phyloP scores from a whole-genome alignment of 2,113 vertebrate species.

The Anguilla rostrata region DNA sequence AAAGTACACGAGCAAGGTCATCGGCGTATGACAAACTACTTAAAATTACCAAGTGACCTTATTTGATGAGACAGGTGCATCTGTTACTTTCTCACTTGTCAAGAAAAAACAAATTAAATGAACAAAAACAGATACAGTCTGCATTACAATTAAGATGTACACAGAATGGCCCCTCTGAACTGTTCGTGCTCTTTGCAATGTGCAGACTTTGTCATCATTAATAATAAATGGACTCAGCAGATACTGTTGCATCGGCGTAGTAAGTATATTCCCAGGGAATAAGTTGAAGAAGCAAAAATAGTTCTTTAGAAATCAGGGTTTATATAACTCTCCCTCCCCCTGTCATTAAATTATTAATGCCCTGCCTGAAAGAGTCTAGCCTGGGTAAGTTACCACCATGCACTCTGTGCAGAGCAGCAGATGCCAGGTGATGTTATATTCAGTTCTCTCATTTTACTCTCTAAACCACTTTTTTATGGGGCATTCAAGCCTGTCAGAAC shows the following conservation, averaged over 20 bases:
- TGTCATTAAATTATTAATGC: slow-evolving; percentile 15
- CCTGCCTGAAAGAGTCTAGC: slow-evolving; percentile 2
- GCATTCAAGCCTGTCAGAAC: not conserved
- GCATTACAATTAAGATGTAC: not conserved
- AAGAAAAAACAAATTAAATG: not conserved
- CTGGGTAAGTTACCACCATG: not conserved
- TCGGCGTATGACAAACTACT: not conserved
- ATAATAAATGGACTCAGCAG: slow-evolving; percentile 11
- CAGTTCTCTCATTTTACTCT: not conserved
- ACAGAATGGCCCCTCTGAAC: not conserved
- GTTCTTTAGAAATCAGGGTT: slow-evolving; percentile 5
- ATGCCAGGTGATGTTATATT: not conserved
- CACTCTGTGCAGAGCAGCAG: not conserved
- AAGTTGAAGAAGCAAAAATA: not conserved
- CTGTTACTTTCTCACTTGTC: not conserved
- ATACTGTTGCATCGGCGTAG: not conserved
- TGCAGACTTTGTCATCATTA: slow-evolving; percentile 10
- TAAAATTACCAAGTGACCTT: not conserved
- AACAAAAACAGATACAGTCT: not conserved
- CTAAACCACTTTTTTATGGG: not conserved
- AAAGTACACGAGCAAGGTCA: not conserved
- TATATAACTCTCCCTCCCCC: not conserved
- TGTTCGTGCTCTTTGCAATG: not conserved
- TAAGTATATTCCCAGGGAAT: not conserved
- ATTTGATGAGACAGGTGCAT: not conserved